Evolutionary conservation across 2,888 invertebrate genomes (phyloP), one percentile per base, ranked within the genome.

Genomic region (Tyria jacobaeae): DNA sequence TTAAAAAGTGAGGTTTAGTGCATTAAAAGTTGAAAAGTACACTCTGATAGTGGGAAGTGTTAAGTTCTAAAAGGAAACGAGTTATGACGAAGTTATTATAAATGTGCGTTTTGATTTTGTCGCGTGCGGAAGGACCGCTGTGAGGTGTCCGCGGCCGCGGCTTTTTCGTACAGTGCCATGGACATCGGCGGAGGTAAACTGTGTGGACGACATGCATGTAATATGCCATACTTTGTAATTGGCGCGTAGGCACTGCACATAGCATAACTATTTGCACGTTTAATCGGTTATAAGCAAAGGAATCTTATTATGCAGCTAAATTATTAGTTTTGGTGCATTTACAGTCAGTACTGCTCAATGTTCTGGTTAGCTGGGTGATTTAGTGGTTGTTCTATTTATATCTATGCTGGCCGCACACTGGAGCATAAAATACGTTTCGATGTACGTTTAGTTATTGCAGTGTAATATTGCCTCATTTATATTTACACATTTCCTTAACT

Each of bases 101-200:
- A 87, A 89, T 89, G 90, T 89, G 87, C 85, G 86, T 85, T 83
- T 82, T 84, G 83, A 81, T 84, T 81, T 81, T 84, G 81, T 82
- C 82, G 80, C 85, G 88, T 83, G 88, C 88, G 84, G 87, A 87
- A 84, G 86, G 84, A 86, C 82, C 86, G 86, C 85, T 82, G 87
- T 85, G 87, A 87, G 84, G 88, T 86, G 88, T 86, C 86, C 83
- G 82, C 83, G 82, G 81, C 70, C 82, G 82, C 83, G 79, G 83
- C 80, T 82, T 60, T 82, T 80, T 82, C 81, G 78, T 84, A 84
- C 81, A 84, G 85, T 87, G 90, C 89, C 84, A 93, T 93, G 93
- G 93, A 93, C 88, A 82, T 84, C 89, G 87, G 84, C 88, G 92
- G 92, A 92, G 93, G 93, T 93, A 93, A 44, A 85, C 85, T 82